Conservation (phyloP, 2,888 invertebrate species). For the Nephrotoma flavescens region DNA sequence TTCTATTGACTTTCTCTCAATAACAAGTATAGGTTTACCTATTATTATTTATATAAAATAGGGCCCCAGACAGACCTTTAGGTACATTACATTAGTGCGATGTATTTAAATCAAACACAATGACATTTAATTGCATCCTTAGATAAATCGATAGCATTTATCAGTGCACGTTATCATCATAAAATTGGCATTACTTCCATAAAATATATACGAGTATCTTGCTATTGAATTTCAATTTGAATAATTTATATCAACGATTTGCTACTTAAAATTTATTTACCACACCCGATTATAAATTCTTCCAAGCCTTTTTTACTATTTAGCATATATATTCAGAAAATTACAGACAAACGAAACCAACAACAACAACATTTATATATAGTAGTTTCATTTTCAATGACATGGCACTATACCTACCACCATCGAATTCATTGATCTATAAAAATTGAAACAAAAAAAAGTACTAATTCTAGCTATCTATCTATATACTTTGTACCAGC, state of each 20-base stretch:
- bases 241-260: neutral
- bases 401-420: neutral
- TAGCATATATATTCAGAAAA: neutral
- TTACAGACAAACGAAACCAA: neutral
- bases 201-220: neutral
- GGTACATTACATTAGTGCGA: no score
- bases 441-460: neutral
- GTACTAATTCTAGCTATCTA: neutral
- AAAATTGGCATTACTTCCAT: neutral
- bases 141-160: no score
- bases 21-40: no score
- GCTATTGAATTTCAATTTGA: neutral
- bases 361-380: neutral
- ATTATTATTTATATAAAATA: no score
- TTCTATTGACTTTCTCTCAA: no score
- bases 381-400: neutral
- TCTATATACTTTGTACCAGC: neutral
- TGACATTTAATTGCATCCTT: no score
- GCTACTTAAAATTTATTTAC: neutral
- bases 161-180: neutral
- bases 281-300: neutral
- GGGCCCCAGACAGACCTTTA: no score
- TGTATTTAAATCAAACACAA: no score
- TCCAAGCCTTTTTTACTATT: neutral
- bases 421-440: neutral